These are phyloP conservation scores for Ectropis crepuscularia DNA, from an alignment of 2,888 invertebrate genomes.

Conservation along the genomic window DNA sequence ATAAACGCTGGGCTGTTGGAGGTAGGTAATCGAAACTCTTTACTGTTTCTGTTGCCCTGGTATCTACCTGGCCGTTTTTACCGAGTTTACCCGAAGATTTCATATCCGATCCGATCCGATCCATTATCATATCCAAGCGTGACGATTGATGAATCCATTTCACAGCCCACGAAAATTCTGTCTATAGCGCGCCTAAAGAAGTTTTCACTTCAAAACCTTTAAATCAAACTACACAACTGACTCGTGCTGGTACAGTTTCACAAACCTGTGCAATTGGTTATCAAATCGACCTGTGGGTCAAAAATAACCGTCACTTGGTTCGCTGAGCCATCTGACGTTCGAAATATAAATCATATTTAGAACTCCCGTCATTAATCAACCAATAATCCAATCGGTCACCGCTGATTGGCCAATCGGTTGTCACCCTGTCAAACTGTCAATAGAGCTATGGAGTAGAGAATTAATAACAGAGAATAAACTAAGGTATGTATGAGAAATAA, in stretches of 20 bases:
- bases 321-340: slow-evolving; percentile 6
- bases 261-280: not conserved
- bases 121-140: no score
- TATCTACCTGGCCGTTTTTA: no score
- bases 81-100: no score
- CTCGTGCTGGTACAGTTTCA: not conserved
- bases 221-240: not conserved
- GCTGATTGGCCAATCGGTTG: slow-evolving; percentile 26
- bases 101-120: no score
- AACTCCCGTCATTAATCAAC: slow-evolving; percentile 23
- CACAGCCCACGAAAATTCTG: no score
- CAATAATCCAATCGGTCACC: slow-evolving; percentile 25
- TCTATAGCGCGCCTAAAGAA: no score
- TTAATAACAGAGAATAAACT: not conserved
- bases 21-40: no score
- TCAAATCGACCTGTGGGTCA: slow-evolving; percentile 4
- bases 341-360: slow-evolving; percentile 18
- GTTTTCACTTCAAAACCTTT: no score
- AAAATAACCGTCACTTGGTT: slow-evolving; percentile 1
- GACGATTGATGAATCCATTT: no score
- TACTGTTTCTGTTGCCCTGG: no score
- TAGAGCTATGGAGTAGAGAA: slow-evolving; percentile 26
- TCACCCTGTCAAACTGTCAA: slow-evolving; percentile 45
- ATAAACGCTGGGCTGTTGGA: no score
- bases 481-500: not conserved